These are phyloP conservation scores for Ridgeia piscesae DNA, from an alignment of 1,140 invertebrate genomes.

Conservation along the genomic window DNA sequence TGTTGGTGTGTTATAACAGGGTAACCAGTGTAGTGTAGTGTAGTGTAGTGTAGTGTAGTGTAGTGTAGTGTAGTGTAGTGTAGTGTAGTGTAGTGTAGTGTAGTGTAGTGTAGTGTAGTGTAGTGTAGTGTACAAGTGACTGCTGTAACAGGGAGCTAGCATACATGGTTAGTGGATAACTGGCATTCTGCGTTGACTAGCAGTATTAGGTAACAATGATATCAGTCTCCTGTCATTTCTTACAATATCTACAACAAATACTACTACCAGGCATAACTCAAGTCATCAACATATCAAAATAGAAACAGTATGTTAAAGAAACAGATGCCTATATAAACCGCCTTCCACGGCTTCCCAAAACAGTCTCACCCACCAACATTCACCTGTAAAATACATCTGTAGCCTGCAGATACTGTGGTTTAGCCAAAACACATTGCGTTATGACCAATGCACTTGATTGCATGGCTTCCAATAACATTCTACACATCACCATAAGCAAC, in stretches of 20 bases:
- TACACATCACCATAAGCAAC: not conserved
- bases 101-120: no score
- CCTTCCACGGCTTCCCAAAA: not conserved
- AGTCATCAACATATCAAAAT: not conserved
- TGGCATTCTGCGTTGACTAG: no score
- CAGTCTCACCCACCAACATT: not conserved
- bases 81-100: no score
- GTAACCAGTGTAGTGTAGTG: no score
- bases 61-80: no score
- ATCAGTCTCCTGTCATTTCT: not conserved
- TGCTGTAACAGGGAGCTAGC: no score
- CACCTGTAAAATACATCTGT: not conserved
- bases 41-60: no score
- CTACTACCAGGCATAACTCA: not conserved
- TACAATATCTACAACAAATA: not conserved
- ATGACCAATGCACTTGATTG: not conserved
- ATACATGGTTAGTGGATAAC: no score
- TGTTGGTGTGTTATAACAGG: no score
- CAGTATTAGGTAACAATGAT: not conserved
- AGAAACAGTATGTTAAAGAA: not conserved
- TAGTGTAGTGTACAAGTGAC: no score
- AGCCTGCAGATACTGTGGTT: not conserved
- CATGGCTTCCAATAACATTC: not conserved
- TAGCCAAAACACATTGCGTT: not conserved
- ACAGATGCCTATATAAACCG: no score